Evolutionary conservation across 2,888 invertebrate genomes (phyloP), one percentile per base, ranked within the genome.

Genomic region (Sipha maydis): DNA sequence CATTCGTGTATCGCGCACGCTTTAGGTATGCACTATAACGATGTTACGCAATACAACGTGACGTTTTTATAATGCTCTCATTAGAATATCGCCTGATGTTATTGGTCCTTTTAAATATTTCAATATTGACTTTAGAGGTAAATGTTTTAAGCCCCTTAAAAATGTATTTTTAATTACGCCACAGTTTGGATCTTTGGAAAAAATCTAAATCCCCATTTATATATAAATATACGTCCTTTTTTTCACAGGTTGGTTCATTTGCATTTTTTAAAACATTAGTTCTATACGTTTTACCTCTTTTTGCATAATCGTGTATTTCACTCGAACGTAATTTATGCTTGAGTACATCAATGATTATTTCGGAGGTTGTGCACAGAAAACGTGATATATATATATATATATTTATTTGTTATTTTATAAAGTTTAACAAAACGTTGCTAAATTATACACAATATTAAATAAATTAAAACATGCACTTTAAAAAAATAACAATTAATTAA

Each of bases 111-210:
- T 7, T 0, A 56, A 79, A 56, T 48, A 48, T 61, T 79, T 79
- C 34, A 34, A 77, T 56, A 78, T 79, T 31, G 73, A 83, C 73
- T 75, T 21, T 38, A 38, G 28, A 28, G 38, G 61, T 28, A 84
- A 41, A 84, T 28, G 56, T 75, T 75, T 83, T 61, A 21, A 41
- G 21, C 75, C 21, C 75, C 38, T 76, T 38, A 11, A 41, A 84
- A 84, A 84, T 84, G 75, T 9, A 25, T 84, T 84, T 84, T 84
- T 84, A 84, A 84, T 84, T 61, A 76, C 38, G 38, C 7, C 75
- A 48, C n/a, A 69, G 69, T 69, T 82, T 82, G 73, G 21, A 83
- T 83, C 83, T 83, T 83, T 75, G 71, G 17, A 38, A 61, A 73
- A 84, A 41, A 75, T n/a, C 38, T 76, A 76, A 84, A 84, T 84